These are phyloP conservation scores for Chamaea fasciata DNA, from an alignment of 2,113 vertebrate genomes.

Conservation along the genomic window DNA sequence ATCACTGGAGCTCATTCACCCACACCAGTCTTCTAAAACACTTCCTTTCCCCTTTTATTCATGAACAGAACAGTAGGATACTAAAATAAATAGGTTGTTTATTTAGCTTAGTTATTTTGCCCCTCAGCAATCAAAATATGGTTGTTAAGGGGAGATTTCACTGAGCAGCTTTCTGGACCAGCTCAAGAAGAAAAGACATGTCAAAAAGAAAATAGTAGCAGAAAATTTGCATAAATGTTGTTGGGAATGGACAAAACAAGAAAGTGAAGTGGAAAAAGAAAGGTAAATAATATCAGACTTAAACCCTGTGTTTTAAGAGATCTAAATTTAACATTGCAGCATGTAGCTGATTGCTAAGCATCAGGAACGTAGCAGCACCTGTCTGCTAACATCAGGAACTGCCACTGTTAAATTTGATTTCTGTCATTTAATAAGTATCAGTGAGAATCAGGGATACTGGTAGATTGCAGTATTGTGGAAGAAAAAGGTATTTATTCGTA, in stretches of 20 bases:
- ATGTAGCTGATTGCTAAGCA: background rate
- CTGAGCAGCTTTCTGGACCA: background rate
- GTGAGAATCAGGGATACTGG: background rate
- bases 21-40: background rate
- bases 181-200: background rate
- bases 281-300: background rate
- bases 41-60: background rate
- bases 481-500: background rate
- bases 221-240: background rate
- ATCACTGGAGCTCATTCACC: background rate
- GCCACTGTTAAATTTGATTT: background rate
- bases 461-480: background rate
- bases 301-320: background rate
- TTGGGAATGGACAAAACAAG: background rate
- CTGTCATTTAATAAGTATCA: background rate
- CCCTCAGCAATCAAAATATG: background rate
- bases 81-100: background rate
- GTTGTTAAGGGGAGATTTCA: background rate
- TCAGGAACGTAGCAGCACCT: slow-evolving; percentile 34
- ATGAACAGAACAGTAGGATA: background rate
- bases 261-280: background rate
- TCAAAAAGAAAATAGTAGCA: background rate
- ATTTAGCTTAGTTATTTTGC: background rate
- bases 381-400: slow-evolving; percentile 1
- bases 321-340: background rate